These are phyloP conservation scores for Capromys pilorides DNA, from an alignment of 2,797 vertebrate species.

Conservation along the genomic window DNA sequence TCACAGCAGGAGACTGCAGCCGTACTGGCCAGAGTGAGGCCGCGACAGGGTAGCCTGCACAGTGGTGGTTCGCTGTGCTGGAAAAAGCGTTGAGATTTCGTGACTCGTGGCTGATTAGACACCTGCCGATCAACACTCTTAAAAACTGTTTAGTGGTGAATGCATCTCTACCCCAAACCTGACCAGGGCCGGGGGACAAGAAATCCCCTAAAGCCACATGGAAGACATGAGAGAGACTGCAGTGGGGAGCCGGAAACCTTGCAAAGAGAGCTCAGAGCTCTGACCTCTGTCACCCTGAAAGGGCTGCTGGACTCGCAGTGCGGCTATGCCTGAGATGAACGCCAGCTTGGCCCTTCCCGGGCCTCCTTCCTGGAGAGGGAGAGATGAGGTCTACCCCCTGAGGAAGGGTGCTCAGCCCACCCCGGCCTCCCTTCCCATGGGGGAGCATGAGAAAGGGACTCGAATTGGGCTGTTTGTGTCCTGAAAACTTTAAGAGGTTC, in stretches of 20 bases:
- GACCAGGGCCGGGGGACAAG: not conserved
- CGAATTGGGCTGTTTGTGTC: too few species aligned
- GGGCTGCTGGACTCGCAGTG: not conserved
- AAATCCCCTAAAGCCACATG: not conserved
- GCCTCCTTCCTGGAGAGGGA: not conserved
- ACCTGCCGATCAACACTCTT: not conserved
- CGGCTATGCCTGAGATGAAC: not conserved
- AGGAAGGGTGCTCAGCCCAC: too few species aligned
- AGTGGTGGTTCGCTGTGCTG: not conserved
- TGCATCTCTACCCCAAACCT: not conserved
- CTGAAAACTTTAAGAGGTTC: too few species aligned
- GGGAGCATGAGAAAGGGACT: too few species aligned
- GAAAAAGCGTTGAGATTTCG: not conserved
- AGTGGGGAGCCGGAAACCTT: not conserved
- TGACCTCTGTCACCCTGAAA: not conserved
- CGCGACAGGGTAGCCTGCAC: not conserved
- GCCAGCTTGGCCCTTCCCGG: not conserved
- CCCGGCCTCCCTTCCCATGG: too few species aligned
- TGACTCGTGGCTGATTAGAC: not conserved
- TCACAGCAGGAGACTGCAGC: too few species aligned
- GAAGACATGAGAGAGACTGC: not conserved
- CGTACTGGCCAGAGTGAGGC: not conserved
- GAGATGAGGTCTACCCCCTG: not conserved
- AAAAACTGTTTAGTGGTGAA: not conserved
- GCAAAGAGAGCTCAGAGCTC: not conserved